A percentile compares a stretch with the other conserved stretches of the same genome.
Evolutionary conservation across 2,113 vertebrate genomes (phyloP).

Genomic region (Mola mola): DNA sequence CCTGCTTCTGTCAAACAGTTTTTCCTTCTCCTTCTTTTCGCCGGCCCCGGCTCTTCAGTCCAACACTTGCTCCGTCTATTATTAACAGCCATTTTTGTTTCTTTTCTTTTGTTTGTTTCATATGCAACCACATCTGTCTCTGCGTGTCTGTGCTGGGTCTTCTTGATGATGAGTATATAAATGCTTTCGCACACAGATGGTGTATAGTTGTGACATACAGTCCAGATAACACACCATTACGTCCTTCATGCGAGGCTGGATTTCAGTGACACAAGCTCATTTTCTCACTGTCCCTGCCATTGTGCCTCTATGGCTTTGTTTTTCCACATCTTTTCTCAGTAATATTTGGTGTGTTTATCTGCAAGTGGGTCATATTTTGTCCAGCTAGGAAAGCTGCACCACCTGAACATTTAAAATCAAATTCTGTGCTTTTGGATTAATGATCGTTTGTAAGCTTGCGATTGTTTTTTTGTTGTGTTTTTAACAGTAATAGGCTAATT

Average conservation of each 20-base stretch:
- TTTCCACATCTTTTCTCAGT: neutral
- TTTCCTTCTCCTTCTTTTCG: conserved; percentile 34
- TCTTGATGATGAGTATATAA: too few relatives aligned
- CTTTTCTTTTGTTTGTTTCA: conserved; percentile 14
- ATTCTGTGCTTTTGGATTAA: neutral
- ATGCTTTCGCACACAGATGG: conserved; percentile 42
- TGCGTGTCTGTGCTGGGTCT: too few relatives aligned
- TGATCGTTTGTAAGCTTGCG: neutral
- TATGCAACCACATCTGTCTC: conserved; percentile 35
- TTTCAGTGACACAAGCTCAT: conserved; percentile 41
- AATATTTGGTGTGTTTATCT: conserved; percentile 31
- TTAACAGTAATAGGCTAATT: neutral
- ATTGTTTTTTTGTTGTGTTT: neutral
- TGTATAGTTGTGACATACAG: conserved; percentile 55
- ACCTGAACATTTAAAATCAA: neutral
- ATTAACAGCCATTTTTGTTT: conserved; percentile 43
- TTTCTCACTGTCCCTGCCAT: neutral
- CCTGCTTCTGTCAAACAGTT: conserved; percentile 64
- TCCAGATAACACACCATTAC: conserved; percentile 37
- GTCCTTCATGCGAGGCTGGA: conserved; percentile 15
- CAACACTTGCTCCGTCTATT: conserved; percentile 28
- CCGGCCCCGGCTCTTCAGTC: conserved; percentile 26
- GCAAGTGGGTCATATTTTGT: conserved; percentile 2
- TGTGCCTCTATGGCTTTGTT: neutral
- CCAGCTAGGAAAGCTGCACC: neutral